Conservation (phyloP, 2,888 invertebrate genomes). For the Metellina segmentata region DNA sequence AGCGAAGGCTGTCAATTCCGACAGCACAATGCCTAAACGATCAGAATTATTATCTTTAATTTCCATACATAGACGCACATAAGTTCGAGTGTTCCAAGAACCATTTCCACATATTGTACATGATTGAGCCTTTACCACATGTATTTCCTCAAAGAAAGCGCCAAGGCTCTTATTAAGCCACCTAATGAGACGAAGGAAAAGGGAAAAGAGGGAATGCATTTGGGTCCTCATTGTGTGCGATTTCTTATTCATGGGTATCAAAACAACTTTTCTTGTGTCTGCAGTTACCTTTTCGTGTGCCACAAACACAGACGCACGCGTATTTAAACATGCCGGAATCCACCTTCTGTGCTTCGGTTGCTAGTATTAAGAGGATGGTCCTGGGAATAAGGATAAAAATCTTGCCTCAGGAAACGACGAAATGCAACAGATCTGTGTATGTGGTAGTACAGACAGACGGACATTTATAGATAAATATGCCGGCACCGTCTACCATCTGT, state of each 20-base stretch:
- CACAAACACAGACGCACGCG: too few species aligned
- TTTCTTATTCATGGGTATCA: not conserved
- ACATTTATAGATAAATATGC: too few species aligned
- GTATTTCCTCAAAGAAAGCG: slow-evolving; percentile 38
- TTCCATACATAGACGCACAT: not conserved
- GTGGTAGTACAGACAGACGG: too few species aligned
- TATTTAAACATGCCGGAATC: too few species aligned
- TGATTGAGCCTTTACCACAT: not conserved
- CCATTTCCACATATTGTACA: not conserved
- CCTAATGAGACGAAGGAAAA: not conserved
- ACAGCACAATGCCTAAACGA: slow-evolving; percentile 7
- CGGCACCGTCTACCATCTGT: too few species aligned
- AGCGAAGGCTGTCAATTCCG: not conserved
- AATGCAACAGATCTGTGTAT: too few species aligned
- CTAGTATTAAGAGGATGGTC: too few species aligned
- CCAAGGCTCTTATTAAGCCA: not conserved
- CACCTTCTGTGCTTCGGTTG: too few species aligned
- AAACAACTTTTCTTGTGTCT: too few species aligned
- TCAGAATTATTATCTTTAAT: slow-evolving; percentile 23
- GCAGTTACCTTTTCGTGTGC: too few species aligned
- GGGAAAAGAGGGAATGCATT: not conserved
- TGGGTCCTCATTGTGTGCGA: not conserved
- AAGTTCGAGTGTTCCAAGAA: not conserved
- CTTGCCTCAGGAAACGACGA: too few species aligned
- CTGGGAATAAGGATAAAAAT: too few species aligned